A percentile compares a stretch with the other conserved stretches of the same genome.
Evolutionary conservation across 1,140 invertebrate species (phyloP).

Genomic region (Heliothis virescens): DNA sequence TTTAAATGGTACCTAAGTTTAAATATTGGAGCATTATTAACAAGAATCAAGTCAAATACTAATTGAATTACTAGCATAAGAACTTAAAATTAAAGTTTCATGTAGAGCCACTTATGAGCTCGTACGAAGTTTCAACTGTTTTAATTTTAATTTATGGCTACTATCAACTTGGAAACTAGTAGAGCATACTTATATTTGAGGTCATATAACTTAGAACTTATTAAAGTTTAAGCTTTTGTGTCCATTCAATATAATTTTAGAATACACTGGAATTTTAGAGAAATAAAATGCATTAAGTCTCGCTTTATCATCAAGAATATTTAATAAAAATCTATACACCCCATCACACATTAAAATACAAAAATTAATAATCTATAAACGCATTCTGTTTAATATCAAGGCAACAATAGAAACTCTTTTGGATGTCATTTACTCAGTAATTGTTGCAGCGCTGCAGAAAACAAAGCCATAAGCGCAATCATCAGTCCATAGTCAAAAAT

Average conservation of each 20-base stretch:
- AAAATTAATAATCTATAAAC: too few relatives aligned
- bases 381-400: too few relatives aligned
- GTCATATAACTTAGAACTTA: slow-evolving; percentile 23
- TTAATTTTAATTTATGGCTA: slow-evolving; percentile 34
- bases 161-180: slow-evolving; percentile 19
- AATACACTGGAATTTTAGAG: too few relatives aligned
- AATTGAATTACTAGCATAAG: slow-evolving; percentile 1
- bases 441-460: too few relatives aligned
- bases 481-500: too few relatives aligned
- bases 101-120: slow-evolving; percentile 6
- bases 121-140: slow-evolving; percentile 22
- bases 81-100: slow-evolving; percentile 14
- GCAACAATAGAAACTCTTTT: too few relatives aligned
- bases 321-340: too few relatives aligned
- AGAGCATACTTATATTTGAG: neutral
- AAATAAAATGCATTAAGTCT: too few relatives aligned
- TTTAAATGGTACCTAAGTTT: neutral
- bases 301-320: too few relatives aligned
- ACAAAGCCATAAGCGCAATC: too few relatives aligned
- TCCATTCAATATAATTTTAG: neutral
- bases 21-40: neutral
- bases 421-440: too few relatives aligned
- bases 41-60: slow-evolving; percentile 1
- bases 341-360: too few relatives aligned
- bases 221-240: neutral